Evolutionary conservation across 2,113 vertebrate genomes (phyloP).

Genomic region (Cyanocitta stelleri): DNA sequence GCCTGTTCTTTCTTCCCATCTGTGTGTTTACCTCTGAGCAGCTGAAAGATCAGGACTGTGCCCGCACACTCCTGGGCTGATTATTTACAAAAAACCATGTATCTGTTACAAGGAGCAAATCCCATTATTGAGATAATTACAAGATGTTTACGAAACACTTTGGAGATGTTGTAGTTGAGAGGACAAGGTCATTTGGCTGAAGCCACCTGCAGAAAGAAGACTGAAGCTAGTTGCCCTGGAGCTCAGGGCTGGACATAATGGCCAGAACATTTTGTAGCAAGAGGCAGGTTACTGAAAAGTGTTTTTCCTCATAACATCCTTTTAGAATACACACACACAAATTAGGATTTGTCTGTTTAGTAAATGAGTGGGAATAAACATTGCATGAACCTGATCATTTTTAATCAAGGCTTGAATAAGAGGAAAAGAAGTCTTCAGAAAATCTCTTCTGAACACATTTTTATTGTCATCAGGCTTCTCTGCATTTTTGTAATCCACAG

Average conservation of each 20-base stretch:
- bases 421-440: neutral
- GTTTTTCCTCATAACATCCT: neutral
- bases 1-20: slow-evolving; percentile 23
- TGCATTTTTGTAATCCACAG: neutral
- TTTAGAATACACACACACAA: neutral
- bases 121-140: slow-evolving; percentile 36
- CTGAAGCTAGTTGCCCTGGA: neutral
- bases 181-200: neutral
- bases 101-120: neutral
- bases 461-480: neutral
- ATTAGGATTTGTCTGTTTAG: neutral
- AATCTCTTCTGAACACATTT: neutral
- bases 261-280: neutral
- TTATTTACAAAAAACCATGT: neutral
- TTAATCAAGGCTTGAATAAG: neutral
- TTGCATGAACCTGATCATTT: neutral
- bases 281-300: neutral
- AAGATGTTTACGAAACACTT: slow-evolving; percentile 8
- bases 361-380: neutral
- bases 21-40: slow-evolving; percentile 39
- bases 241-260: neutral
- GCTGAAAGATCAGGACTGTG: slow-evolving; percentile 12
- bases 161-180: neutral
- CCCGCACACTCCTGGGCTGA: neutral
- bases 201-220: neutral